Percentiles rank a stretch among this genome's conserved stretches.
Evolutionary conservation across 2,888 invertebrate genomes (phyloP).

Genomic region (Troides oblongomaculatus): DNA sequence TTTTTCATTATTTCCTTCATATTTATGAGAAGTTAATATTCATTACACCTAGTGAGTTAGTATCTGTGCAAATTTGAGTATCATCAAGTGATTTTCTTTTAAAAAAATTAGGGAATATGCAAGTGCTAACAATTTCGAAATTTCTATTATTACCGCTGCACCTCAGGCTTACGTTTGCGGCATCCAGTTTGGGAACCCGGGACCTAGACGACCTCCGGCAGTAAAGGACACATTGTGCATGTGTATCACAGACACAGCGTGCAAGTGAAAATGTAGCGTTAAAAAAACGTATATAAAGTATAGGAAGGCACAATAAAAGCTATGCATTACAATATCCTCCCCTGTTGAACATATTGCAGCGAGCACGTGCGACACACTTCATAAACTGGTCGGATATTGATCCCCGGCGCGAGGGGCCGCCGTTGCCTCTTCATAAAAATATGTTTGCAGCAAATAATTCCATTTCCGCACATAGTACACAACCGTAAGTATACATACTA

Average conservation of each 20-base stretch:
- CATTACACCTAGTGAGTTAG: too few relatives aligned
- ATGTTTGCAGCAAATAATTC: constrained; percentile 45
- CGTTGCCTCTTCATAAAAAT: constrained; percentile 67
- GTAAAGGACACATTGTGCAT: too few relatives aligned
- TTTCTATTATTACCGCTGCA: too few relatives aligned
- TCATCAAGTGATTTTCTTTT: too few relatives aligned
- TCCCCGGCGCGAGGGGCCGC: constrained; percentile 55
- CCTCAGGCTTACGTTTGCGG: too few relatives aligned
- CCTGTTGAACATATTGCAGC: constrained; percentile 70
- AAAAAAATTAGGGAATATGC: too few relatives aligned
- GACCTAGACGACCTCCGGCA: too few relatives aligned
- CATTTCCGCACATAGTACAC: constrained; percentile 21
- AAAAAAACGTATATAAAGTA: constrained; percentile 25
- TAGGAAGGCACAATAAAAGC: constrained; percentile 23
- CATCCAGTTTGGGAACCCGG: too few relatives aligned
- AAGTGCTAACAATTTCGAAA: too few relatives aligned
- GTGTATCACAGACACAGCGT: not conserved
- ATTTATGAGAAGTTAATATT: too few relatives aligned
- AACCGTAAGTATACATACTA: not conserved
- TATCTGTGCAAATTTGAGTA: too few relatives aligned
- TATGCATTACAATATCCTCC: constrained; percentile 31
- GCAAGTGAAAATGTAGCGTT: not conserved
- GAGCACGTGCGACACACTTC: constrained; percentile 75
- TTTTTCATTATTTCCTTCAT: too few relatives aligned
- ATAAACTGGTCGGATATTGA: constrained; percentile 72